A percentile compares a stretch with the other conserved stretches of the same genome.
These are phyloP conservation scores for Brenthis hecate DNA, from an alignment of 2,888 invertebrate genomes.

Conservation along the genomic window DNA sequence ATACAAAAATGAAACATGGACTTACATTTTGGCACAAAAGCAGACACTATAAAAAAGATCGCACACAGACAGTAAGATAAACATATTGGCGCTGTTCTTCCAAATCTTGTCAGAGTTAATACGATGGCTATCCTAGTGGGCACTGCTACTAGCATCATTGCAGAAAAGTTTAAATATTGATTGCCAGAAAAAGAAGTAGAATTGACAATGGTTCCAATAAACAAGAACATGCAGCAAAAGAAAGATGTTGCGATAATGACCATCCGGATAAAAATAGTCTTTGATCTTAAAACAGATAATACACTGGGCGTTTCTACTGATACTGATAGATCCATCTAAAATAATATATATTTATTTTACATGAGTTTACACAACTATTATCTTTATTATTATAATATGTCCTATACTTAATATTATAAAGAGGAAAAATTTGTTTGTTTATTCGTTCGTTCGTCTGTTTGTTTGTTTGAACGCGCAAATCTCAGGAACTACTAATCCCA, in stretches of 20 bases:
- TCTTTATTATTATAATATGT: too few relatives aligned
- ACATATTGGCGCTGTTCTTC: slow-evolving; percentile 76
- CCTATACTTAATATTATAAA: too few relatives aligned
- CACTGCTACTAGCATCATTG: slow-evolving; percentile 84
- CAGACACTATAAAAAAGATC: slow-evolving; percentile 78
- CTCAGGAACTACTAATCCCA: too few relatives aligned
- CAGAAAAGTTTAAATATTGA: slow-evolving; percentile 89
- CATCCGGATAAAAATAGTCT: slow-evolving; percentile 60
- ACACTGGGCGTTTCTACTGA: slow-evolving; percentile 46
- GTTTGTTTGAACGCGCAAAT: too few relatives aligned
- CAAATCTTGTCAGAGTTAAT: slow-evolving; percentile 84
- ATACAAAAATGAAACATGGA: slow-evolving; percentile 27
- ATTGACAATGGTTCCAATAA: slow-evolving; percentile 89
- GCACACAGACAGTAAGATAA: slow-evolving; percentile 73
- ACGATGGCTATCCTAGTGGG: slow-evolving; percentile 79
- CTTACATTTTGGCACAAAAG: slow-evolving; percentile 80
- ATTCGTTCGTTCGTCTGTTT: too few relatives aligned
- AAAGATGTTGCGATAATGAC: slow-evolving; percentile 82
- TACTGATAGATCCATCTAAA: slow-evolving; percentile 46
- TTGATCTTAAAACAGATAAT: slow-evolving; percentile 59
- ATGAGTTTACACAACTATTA: too few relatives aligned
- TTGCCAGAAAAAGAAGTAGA: slow-evolving; percentile 88
- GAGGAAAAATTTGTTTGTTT: too few relatives aligned
- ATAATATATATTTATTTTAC: background rate
- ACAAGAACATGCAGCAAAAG: slow-evolving; percentile 88